phyloP scores from a whole-genome alignment of 2,888 invertebrate genomes.

The Axea sp. region DNA sequence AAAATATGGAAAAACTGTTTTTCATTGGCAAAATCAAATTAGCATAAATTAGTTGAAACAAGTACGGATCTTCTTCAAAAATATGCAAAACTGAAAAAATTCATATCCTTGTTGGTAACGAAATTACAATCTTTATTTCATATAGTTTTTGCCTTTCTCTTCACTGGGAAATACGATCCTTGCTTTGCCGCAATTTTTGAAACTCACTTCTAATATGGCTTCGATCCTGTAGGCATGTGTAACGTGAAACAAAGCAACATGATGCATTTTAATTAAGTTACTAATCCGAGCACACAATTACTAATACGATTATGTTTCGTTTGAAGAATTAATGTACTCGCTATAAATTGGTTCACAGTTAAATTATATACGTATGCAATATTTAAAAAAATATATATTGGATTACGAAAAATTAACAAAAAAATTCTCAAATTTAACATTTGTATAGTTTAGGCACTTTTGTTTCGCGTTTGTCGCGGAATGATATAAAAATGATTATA shows the following conservation, averaged over 20 bases:
- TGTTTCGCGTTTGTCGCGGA: no score
- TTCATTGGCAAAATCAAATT: slow-evolving; percentile 6
- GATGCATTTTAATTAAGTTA: slow-evolving; percentile 51
- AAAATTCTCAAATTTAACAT: no score
- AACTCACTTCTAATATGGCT: slow-evolving; percentile 52
- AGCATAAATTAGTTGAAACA: slow-evolving; percentile 5
- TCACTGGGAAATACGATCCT: slow-evolving; percentile 18
- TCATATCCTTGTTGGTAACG: slow-evolving; percentile 18
- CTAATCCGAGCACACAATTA: slow-evolving; percentile 48
- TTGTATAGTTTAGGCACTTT: no score
- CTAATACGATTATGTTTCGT: slow-evolving; percentile 46
- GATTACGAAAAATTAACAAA: no score
- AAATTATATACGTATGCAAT: background rate
- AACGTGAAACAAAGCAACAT: slow-evolving; percentile 44
- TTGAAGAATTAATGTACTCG: slow-evolving; percentile 36
- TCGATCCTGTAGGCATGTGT: slow-evolving; percentile 32
- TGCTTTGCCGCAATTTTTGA: slow-evolving; percentile 46
- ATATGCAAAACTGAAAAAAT: slow-evolving; percentile 25
- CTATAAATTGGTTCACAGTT: slow-evolving; percentile 2
- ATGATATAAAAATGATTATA: no score
- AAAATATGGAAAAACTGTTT: slow-evolving; percentile 13
- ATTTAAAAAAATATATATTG: no score
- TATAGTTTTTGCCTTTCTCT: slow-evolving; percentile 18
- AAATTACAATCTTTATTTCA: slow-evolving; percentile 40
- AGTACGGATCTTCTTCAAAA: background rate